phyloP scores from a whole-genome alignment of 2,888 invertebrate genomes.

The Vesta saturnalis region DNA sequence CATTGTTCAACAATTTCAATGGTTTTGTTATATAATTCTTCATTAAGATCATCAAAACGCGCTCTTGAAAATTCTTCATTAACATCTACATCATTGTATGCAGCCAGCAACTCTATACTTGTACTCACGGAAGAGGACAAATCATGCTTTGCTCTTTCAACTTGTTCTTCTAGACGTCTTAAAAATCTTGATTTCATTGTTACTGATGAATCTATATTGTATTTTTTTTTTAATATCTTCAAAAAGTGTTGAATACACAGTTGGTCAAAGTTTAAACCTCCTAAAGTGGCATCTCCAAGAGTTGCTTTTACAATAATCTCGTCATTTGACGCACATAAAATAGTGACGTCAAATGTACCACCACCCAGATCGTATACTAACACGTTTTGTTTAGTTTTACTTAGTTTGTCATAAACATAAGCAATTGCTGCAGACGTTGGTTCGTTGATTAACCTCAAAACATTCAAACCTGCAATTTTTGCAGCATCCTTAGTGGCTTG shows the following conservation, averaged over 20 bases:
- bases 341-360: background rate
- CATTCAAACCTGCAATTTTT: too few relatives aligned
- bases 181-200: background rate
- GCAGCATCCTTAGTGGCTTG: too few relatives aligned
- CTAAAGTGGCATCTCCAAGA: background rate
- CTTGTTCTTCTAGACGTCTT: conserved; percentile 83
- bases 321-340: background rate
- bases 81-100: conserved; percentile 91
- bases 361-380: background rate
- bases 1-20: conserved; percentile 79
- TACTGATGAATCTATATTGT: background rate
- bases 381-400: background rate
- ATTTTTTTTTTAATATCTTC: background rate
- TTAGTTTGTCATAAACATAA: background rate
- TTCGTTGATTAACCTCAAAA: too few relatives aligned
- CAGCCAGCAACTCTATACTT: conserved; percentile 88
- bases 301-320: background rate
- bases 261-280: background rate
- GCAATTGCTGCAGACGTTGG: too few relatives aligned
- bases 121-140: conserved; percentile 81
- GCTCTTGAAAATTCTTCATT: conserved; percentile 90
- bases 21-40: conserved; percentile 78
- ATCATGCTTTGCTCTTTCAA: conserved; percentile 82
- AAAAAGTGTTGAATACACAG: background rate
- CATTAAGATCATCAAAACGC: conserved; percentile 91